These are phyloP conservation scores for Rhyacophila brunnea DNA, from an alignment of 1,140 invertebrate genomes.

Conservation along the genomic window DNA sequence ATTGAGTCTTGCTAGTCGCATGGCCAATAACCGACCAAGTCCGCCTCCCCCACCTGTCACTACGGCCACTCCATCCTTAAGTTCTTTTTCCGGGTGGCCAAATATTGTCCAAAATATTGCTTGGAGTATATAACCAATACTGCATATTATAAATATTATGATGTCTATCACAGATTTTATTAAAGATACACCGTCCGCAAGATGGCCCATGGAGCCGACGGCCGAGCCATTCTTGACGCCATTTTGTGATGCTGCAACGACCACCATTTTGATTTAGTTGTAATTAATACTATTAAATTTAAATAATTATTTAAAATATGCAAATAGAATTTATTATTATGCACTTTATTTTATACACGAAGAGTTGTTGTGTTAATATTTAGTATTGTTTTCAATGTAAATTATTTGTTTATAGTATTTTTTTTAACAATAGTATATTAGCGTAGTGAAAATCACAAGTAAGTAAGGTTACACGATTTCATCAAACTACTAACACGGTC, in stretches of 20 bases:
- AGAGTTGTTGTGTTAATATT: too few relatives aligned
- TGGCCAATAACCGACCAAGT: slow-evolving; percentile 80
- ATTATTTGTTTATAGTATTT: too few relatives aligned
- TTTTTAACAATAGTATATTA: too few relatives aligned
- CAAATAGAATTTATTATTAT: too few relatives aligned
- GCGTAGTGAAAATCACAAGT: too few relatives aligned
- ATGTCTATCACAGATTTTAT: slow-evolving; percentile 53
- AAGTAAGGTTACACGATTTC: too few relatives aligned
- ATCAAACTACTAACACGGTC: too few relatives aligned
- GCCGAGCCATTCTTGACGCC: neutral
- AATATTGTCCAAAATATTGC: slow-evolving; percentile 53
- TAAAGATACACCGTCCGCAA: neutral
- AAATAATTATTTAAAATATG: too few relatives aligned
- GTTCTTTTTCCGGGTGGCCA: slow-evolving; percentile 56
- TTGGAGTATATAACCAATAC: slow-evolving; percentile 54
- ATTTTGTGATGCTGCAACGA: neutral
- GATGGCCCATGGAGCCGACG: neutral
- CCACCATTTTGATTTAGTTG: neutral
- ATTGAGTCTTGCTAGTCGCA: slow-evolving; percentile 75
- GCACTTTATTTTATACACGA: too few relatives aligned
- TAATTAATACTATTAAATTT: too few relatives aligned
- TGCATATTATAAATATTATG: slow-evolving; percentile 60
- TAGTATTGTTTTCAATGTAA: too few relatives aligned
- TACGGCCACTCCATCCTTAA: slow-evolving; percentile 74
- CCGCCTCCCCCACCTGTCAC: slow-evolving; percentile 90